A percentile compares a stretch with the other conserved stretches of the same genome.
Conservation (phyloP, 2,888 invertebrate species). For the Plagodis dolabraria region DNA sequence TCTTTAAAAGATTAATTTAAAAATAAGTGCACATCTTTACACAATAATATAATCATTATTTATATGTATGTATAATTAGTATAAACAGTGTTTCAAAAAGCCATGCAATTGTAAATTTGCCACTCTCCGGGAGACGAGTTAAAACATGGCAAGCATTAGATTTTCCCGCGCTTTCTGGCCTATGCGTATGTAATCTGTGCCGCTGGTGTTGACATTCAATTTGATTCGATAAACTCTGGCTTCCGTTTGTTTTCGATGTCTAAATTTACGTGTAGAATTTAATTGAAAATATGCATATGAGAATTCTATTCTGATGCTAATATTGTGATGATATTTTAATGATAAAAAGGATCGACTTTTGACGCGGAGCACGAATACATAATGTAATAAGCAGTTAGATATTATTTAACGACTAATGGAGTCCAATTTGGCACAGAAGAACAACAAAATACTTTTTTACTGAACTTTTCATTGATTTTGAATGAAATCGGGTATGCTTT, state of each 20-base stretch:
- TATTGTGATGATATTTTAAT: slow-evolving; percentile 14
- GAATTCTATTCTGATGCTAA: slow-evolving; percentile 22
- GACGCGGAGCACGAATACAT: background rate
- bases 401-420: too few species aligned
- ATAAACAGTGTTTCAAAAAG: too few species aligned
- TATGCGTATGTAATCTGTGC: too few species aligned
- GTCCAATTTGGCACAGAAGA: too few species aligned
- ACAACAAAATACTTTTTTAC: too few species aligned
- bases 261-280: slow-evolving; percentile 21
- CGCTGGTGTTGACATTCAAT: slow-evolving; percentile 25
- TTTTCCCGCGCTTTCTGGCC: slow-evolving; percentile 18
- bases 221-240: slow-evolving; percentile 21
- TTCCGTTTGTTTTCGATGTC: slow-evolving; percentile 17
- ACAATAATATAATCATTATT: too few species aligned
- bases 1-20: too few species aligned
- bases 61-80: too few species aligned
- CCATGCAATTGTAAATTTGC: background rate
- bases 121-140: background rate
- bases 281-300: slow-evolving; percentile 35
- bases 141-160: slow-evolving; percentile 10
- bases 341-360: slow-evolving; percentile 3
- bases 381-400: too few species aligned
- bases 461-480: too few species aligned
- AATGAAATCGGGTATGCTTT: too few species aligned
- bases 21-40: too few species aligned